Base-by-base conservation (phyloP, 2,888 invertebrate genomes). In the Thymelicus acteon region DNA sequence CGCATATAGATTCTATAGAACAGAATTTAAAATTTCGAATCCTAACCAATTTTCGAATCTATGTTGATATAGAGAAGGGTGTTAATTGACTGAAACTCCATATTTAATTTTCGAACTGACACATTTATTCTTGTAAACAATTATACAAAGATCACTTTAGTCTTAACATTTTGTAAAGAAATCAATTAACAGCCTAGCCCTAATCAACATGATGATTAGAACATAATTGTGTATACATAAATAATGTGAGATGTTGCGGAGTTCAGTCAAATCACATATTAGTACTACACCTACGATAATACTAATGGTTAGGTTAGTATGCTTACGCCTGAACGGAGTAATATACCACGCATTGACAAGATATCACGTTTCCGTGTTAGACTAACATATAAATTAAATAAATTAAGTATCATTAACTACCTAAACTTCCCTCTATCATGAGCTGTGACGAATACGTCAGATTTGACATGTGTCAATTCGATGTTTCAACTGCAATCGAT, bases 41-140 rank as follows among this genome's bases (percentile, higher is more conserved):
- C 60, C 70, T 71, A 71, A 24, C 71, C 6, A 19, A 75, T 72
- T 77, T 68, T 77, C 74, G 49, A 66, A 74, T 57, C 69, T 72
- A 76, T 84, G 84, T 86, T 85, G 85, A 87, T 83, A 90, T 83
- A 90, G 90, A 92, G 87, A 91, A 93, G 93, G 93, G 93, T 93
- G 93, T 92, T 93, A 93, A 93, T 92, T 93, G 93, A 93, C 93
- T 93, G 93, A 93, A 93, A 93, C 93, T 93, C 93, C 93, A 93
- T 85, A 84, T 85, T 84, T 80, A 79, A 86, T 91, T 90, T 91
- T 85, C 82, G 83, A 89, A 91, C 83, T 86, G 86, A 87, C 82
- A 89, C 88, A 87, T 93, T 93, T 93, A 93, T 93, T 93, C 84
- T 85, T 88, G 86, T 86, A 90, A 88, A 92, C 85, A 89, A 85